Evolutionary conservation across 2,888 invertebrate species (phyloP).

Genomic region (Andricus quercusramuli): DNA sequence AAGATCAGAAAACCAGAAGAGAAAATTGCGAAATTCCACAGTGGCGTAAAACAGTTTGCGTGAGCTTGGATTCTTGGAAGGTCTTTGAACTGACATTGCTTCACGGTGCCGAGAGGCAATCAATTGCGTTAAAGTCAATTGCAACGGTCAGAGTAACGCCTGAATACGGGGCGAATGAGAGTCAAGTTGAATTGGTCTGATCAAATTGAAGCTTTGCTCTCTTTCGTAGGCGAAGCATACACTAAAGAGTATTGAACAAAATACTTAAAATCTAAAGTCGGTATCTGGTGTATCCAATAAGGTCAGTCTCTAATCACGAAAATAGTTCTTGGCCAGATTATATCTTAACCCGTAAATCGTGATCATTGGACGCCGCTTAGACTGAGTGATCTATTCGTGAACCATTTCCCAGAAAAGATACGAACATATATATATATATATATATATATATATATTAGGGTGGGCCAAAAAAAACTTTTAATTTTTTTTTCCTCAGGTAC

Average conservation of each 20-base stretch:
- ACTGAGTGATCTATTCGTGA: not conserved
- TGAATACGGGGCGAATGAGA: slow-evolving; percentile 45
- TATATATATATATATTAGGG: too few species aligned
- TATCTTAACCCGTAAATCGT: not conserved
- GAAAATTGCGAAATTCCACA: not conserved
- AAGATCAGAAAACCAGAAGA: not conserved
- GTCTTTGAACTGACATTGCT: not conserved
- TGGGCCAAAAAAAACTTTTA: too few species aligned
- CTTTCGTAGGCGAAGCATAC: slow-evolving; percentile 44
- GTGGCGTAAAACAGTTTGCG: not conserved
- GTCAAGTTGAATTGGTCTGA: slow-evolving; percentile 45
- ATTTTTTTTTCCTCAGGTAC: too few species aligned
- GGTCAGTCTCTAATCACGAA: slow-evolving; percentile 51
- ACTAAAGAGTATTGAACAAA: slow-evolving; percentile 49
- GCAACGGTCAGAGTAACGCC: slow-evolving; percentile 47
- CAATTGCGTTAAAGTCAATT: slow-evolving; percentile 2
- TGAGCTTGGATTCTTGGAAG: not conserved
- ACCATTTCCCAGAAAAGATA: not conserved
- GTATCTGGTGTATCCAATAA: slow-evolving; percentile 51
- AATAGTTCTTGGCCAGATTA: not conserved
- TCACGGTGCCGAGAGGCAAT: not conserved
- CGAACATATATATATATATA: not conserved
- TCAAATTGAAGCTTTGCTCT: slow-evolving; percentile 48
- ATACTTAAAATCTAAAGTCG: slow-evolving; percentile 47
- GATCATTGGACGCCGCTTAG: not conserved